Conservation (phyloP, 2,797 vertebrate species). For the Anolis apletophallus region DNA sequence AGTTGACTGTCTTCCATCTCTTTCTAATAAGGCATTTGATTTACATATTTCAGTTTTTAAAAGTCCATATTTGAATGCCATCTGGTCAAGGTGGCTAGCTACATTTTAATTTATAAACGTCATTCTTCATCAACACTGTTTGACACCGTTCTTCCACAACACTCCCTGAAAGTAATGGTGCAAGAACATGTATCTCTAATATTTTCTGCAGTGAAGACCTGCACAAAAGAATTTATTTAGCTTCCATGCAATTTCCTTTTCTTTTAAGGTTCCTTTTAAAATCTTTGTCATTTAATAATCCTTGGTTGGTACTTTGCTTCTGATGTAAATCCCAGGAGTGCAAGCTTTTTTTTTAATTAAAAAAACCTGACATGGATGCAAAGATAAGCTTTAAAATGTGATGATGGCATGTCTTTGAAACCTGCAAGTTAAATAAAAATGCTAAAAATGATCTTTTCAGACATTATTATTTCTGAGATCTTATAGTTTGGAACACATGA, state of each 20-base stretch:
- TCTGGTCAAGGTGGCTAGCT: neutral
- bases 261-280: neutral
- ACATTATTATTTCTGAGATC: neutral
- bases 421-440: neutral
- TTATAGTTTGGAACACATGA: neutral
- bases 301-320: neutral
- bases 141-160: neutral
- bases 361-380: neutral
- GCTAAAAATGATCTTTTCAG: neutral
- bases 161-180: neutral
- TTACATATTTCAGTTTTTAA: conserved; percentile 3
- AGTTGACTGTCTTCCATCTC: neutral
- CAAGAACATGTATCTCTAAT: neutral
- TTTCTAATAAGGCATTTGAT: conserved; percentile 10
- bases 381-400: conserved; percentile 15
- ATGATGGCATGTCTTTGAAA: neutral
- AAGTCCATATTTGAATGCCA: neutral
- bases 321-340: neutral
- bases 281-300: neutral
- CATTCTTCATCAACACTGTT: neutral
- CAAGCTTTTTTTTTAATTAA: conserved; percentile 4
- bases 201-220: neutral
- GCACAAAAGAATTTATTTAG: neutral
- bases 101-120: neutral
- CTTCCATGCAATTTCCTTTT: conserved; percentile 8